phyloP scores from a whole-genome alignment of 1,140 invertebrate genomes.

The Ceratoteleas bidentatus region DNA sequence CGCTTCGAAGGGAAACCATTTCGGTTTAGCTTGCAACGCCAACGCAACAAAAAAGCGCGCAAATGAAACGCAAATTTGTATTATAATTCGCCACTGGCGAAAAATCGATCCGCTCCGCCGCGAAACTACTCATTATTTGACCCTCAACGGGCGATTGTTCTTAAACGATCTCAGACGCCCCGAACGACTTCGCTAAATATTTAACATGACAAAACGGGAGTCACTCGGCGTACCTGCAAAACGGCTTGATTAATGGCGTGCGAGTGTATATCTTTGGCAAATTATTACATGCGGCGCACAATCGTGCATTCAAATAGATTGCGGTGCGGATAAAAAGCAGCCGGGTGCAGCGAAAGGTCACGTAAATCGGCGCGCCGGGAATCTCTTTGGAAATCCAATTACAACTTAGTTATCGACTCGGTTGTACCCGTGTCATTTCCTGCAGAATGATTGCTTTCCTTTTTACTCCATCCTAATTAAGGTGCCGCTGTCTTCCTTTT shows the following conservation, averaged over 20 bases:
- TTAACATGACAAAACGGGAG: constrained; percentile 21
- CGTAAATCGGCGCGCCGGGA: constrained; percentile 58
- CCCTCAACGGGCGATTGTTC: constrained; percentile 6
- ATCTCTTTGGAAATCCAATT: constrained; percentile 66
- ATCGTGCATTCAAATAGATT: constrained; percentile 40
- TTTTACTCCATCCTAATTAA: constrained; percentile 46
- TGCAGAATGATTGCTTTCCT: constrained; percentile 57
- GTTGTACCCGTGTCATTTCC: constrained; percentile 65
- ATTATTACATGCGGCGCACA: constrained; percentile 38
- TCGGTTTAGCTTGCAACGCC: too few relatives aligned
- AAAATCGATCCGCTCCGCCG: background rate
- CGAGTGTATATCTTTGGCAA: constrained; percentile 40
- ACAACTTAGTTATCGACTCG: constrained; percentile 68
- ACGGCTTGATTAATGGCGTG: constrained; percentile 35
- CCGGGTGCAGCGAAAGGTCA: constrained; percentile 57
- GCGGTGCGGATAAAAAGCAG: constrained; percentile 46
- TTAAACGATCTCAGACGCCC: constrained; percentile 11
- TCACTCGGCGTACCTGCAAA: constrained; percentile 22
- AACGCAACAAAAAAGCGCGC: too few relatives aligned
- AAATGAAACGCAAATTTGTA: too few relatives aligned
- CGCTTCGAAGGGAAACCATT: too few relatives aligned
- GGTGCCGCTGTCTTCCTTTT: constrained; percentile 34
- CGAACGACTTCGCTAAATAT: constrained; percentile 22
- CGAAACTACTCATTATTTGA: background rate
- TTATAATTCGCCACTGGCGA: too few relatives aligned